Evolutionary conservation across 2,888 invertebrate species (phyloP), one percentile per base, ranked within the genome.

Genomic region (Mesorhabditis spiculigera): DNA sequence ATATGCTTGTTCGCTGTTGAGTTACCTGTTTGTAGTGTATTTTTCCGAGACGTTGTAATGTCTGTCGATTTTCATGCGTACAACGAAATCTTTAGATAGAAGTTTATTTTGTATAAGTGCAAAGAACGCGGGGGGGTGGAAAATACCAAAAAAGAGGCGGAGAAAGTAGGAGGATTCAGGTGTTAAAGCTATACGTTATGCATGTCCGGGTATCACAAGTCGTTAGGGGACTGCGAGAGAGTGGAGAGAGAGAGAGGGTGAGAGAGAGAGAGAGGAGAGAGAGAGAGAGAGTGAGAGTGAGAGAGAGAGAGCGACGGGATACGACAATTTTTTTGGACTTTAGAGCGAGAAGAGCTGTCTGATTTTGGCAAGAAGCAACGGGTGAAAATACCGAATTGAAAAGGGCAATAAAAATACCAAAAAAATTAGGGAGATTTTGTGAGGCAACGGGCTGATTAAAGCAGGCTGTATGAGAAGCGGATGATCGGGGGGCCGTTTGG

Each of bases 91-190:
- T 13, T 50, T 13, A 50, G n/a, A 50, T 50, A 50, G 58, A 50
- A 50, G n/a, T 50, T 50, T 50, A 50, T 50, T 50, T n/a, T 10
- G n/a, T 10, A 50, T 50, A 50, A 50, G 58, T 50, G 58, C 58
- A 50, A 28, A 28, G 28, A 28, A n/a, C 58, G 8, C 58, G 8
- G 58, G 2, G 58, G 58, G 8, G 58, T n/a, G n/a, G n/a, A n/a
- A 3, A 50, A 50, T 50, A 10, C 8, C n/a, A n/a, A 13, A 50
- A 50, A 50, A 50, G 8, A 50, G 28, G 28, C 28, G 28, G 28
- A 28, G 28, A 28, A 28, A 28, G 28, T 28, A 3, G 28, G 28
- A 28, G 28, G 28, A 28, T 28, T 28, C 28, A 28, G 28, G 58
- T 50, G 8, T 50, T 50, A 50, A 50, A 50, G 58, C 58, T 50